Conservation (phyloP, 2,113 vertebrate species). For the Ivindomyrus marchei region DNA sequence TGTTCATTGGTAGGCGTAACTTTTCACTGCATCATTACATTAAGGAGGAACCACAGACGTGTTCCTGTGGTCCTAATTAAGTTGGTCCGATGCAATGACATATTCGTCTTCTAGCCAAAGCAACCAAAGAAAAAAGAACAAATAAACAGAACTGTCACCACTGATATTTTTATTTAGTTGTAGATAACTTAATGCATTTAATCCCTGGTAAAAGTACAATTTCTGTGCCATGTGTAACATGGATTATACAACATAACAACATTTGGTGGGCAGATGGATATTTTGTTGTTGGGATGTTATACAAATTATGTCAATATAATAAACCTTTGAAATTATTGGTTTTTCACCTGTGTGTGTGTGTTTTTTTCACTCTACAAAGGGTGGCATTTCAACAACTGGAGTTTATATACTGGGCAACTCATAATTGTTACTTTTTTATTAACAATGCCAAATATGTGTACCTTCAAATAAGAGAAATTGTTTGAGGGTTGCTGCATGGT, state of each 20-base stretch:
- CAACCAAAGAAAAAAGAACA: background rate
- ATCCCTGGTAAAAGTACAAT: background rate
- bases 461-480: background rate
- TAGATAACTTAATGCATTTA: background rate
- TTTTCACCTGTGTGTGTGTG: background rate
- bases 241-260: background rate
- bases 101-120: background rate
- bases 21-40: background rate
- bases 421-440: background rate
- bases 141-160: background rate
- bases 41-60: background rate
- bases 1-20: background rate
- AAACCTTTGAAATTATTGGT: constrained; percentile 7
- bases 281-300: constrained; percentile 20
- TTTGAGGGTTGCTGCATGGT: background rate
- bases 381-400: background rate
- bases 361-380: background rate
- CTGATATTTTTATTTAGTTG: background rate
- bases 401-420: background rate
- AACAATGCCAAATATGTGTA: background rate
- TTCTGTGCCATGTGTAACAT: background rate
- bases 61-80: background rate
- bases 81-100: background rate
- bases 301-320: constrained; percentile 17
- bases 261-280: background rate